Percentiles rank a stretch among this genome's conserved stretches.
Evolutionary conservation across 2,797 vertebrate genomes (phyloP).

Genomic region (Pempheris klunzingeri): DNA sequence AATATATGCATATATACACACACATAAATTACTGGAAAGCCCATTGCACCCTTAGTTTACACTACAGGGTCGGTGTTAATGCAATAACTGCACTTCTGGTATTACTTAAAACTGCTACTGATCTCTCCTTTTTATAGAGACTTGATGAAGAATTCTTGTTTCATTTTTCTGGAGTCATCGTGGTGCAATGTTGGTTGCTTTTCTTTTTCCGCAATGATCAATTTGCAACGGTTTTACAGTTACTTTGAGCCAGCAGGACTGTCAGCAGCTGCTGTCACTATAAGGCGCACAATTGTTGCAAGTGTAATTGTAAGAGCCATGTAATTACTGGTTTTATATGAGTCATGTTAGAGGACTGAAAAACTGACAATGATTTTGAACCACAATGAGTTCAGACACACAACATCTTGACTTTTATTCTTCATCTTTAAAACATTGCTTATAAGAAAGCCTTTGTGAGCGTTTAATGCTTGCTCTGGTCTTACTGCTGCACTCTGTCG

Average conservation of each 20-base stretch:
- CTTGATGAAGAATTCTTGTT: slow-evolving; percentile 30
- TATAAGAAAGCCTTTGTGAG: slow-evolving; percentile 1
- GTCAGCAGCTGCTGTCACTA: background rate
- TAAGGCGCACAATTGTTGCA: no score
- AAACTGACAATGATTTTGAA: background rate
- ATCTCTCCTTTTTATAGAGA: slow-evolving; percentile 6
- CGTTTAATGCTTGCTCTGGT: background rate
- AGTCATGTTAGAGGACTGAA: background rate
- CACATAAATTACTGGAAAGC: background rate
- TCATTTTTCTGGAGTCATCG: slow-evolving; percentile 1
- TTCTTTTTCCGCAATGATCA: slow-evolving; percentile 8
- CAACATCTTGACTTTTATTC: background rate
- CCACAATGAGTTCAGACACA: background rate
- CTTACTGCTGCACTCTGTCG: background rate
- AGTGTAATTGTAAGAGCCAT: background rate
- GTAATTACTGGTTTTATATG: background rate
- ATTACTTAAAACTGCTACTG: background rate
- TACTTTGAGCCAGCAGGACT: background rate
- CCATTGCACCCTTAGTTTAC: background rate
- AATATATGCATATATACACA: slow-evolving; percentile 9
- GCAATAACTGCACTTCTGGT: slow-evolving; percentile 29
- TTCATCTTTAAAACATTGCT: background rate
- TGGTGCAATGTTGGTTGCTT: background rate
- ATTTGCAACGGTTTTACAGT: slow-evolving; percentile 3
- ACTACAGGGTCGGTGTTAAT: slow-evolving; percentile 14